Evolutionary conservation across 2,113 vertebrate species (phyloP).

Genomic region (Callipepla squamata): DNA sequence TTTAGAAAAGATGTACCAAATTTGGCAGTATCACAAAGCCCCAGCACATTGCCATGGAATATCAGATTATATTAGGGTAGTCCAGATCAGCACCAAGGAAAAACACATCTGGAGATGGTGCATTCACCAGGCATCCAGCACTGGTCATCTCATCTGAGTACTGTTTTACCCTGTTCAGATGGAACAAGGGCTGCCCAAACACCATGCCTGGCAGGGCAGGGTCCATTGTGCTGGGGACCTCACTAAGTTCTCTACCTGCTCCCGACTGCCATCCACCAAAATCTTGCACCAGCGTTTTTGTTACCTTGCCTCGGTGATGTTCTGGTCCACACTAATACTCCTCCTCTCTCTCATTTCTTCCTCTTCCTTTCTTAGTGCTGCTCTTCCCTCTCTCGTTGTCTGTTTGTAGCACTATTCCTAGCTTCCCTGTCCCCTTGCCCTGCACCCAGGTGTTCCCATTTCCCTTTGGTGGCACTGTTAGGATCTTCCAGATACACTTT

Average conservation of each 20-base stretch:
- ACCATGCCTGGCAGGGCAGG: fast-evolving
- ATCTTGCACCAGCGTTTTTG: not conserved
- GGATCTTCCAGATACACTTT: not conserved
- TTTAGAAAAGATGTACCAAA: not conserved
- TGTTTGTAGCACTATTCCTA: not conserved
- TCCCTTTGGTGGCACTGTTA: not conserved
- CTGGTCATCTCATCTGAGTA: not conserved
- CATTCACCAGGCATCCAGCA: not conserved
- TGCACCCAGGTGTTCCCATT: not conserved
- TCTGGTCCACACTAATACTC: not conserved
- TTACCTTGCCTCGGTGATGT: not conserved
- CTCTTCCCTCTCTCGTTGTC: not conserved
- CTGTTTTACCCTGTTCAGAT: not conserved
- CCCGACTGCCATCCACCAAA: not conserved
- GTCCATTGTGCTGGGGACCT: fast-evolving
- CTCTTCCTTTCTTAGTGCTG: conserved; percentile 17
- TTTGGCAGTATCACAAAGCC: not conserved
- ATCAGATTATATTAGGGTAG: not conserved
- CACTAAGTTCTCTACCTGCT: not conserved
- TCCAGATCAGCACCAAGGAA: not conserved
- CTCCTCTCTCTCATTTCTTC: not conserved
- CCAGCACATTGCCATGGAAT: fast-evolving
- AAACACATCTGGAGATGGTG: not conserved
- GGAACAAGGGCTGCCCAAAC: not conserved
- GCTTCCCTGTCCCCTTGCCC: not conserved